These are phyloP conservation scores for Adelognathus sp. DNA, from an alignment of 2,888 invertebrate species.

Conservation along the genomic window DNA sequence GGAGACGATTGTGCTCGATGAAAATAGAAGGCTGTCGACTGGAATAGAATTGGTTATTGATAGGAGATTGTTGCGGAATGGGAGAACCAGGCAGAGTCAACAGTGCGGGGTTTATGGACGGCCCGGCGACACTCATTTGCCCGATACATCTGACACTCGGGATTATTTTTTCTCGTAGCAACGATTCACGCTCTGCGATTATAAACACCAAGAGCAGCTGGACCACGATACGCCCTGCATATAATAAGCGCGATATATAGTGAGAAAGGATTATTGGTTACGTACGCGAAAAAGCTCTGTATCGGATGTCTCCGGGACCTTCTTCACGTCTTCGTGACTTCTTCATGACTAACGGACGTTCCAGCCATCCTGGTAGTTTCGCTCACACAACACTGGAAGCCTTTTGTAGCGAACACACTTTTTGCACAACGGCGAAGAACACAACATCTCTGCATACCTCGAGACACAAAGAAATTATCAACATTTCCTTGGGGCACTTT, in stretches of 20 bases:
- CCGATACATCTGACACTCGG: background rate
- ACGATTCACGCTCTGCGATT: background rate
- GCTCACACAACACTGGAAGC: constrained; percentile 28
- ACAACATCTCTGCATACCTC: constrained; percentile 19
- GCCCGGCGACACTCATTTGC: background rate
- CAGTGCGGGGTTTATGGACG: background rate
- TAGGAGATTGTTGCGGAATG: background rate
- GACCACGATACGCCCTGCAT: background rate
- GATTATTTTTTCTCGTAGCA: constrained; percentile 30
- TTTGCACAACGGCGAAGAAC: constrained; percentile 11
- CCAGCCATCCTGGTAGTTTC: constrained; percentile 32
- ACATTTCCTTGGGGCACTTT: constrained; percentile 47
- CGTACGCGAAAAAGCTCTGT: constrained; percentile 12
- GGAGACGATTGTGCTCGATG: background rate
- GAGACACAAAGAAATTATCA: constrained; percentile 56
- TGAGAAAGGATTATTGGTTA: background rate
- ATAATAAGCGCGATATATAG: background rate
- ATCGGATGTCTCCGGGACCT: constrained; percentile 22
- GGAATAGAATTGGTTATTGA: constrained; percentile 9
- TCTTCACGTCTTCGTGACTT: constrained; percentile 14
- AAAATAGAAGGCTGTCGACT: constrained; percentile 3
- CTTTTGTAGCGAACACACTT: constrained; percentile 43
- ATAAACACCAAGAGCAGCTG: background rate
- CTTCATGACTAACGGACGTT: constrained; percentile 11
- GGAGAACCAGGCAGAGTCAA: background rate